phyloP scores from a whole-genome alignment of 2,797 vertebrate genomes.

The Bovichtus variegatus region DNA sequence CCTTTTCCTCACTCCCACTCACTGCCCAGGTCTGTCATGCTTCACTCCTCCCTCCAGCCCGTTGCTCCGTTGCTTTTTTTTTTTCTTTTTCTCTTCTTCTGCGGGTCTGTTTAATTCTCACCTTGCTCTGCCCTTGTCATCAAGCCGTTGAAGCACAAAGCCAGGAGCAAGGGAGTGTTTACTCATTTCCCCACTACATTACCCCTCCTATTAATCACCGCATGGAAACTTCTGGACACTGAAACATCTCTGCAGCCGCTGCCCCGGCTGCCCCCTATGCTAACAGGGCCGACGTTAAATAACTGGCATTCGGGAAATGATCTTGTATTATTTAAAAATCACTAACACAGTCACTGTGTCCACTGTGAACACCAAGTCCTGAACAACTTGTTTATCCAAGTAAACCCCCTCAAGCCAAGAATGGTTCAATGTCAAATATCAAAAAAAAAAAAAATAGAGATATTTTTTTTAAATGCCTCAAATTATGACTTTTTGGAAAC shows the following conservation, averaged over 20 bases:
- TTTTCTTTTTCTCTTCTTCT: slow-evolving; percentile 83
- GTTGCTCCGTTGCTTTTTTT: slow-evolving; percentile 43
- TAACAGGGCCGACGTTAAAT: slow-evolving; percentile 77
- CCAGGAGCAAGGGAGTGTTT: slow-evolving; percentile 99
- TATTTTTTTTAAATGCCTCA: slow-evolving; percentile 8
- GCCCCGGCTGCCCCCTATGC: slow-evolving; percentile 72
- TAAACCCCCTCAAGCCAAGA: slow-evolving; percentile 29
- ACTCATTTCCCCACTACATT: slow-evolving; percentile 99
- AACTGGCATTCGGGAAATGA: slow-evolving; percentile 47
- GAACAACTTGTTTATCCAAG: slow-evolving; percentile 30
- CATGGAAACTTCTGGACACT: slow-evolving; percentile 98
- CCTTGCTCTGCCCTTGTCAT: slow-evolving; percentile 99
- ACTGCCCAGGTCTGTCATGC: slow-evolving; percentile 87
- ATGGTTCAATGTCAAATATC: slow-evolving; percentile 43
- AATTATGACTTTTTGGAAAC: slow-evolving; percentile 20
- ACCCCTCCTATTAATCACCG: slow-evolving; percentile 99
- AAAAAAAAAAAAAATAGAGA: no score
- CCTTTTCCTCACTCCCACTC: slow-evolving; percentile 76
- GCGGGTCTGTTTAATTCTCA: slow-evolving; percentile 99
- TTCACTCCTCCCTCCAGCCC: slow-evolving; percentile 81
- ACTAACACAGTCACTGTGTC: background rate
- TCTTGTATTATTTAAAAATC: slow-evolving; percentile 11
- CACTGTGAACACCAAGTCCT: background rate
- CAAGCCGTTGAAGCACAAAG: slow-evolving; percentile 99
- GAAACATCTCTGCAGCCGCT: slow-evolving; percentile 89